Percentiles rank a stretch among this genome's conserved stretches.
Conservation (phyloP, 1,140 invertebrate genomes). For the Drosophila sp. region DNA sequence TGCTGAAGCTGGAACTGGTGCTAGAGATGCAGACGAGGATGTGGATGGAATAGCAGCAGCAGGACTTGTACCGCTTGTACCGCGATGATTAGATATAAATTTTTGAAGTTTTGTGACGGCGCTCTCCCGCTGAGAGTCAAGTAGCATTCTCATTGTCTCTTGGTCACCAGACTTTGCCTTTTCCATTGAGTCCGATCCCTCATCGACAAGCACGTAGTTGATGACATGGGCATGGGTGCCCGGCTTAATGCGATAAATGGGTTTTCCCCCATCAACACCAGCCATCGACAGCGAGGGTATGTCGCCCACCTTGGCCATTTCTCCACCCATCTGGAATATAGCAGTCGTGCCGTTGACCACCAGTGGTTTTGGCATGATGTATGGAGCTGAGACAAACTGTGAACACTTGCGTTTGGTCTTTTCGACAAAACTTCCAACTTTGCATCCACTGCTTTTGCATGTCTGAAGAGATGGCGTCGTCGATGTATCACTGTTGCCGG, state of each 20-base stretch:
- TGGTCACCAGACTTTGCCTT: conserved; percentile 64
- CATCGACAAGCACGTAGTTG: conserved; percentile 67
- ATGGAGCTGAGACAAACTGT: conserved; percentile 55
- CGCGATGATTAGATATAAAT: conserved; percentile 50
- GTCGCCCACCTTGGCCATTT: conserved; percentile 59
- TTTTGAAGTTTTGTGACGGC: conserved; percentile 56
- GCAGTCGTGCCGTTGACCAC: conserved; percentile 62
- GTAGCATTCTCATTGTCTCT: conserved; percentile 57
- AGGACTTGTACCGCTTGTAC: not conserved
- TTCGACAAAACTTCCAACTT: conserved; percentile 58
- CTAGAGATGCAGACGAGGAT: not conserved
- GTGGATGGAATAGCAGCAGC: not conserved
- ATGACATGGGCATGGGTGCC: conserved; percentile 67
- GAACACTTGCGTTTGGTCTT: conserved; percentile 62
- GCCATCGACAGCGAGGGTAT: conserved; percentile 33
- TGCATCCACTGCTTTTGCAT: conserved; percentile 55
- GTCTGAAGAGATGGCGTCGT: conserved; percentile 34
- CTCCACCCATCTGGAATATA: conserved; percentile 63
- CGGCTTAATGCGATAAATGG: conserved; percentile 67
- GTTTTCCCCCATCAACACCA: conserved; percentile 23
- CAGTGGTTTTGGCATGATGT: conserved; percentile 62
- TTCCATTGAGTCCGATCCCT: conserved; percentile 62
- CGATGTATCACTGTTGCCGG: not conserved
- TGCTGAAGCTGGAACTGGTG: not conserved
- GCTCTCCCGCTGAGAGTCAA: conserved; percentile 64